Base-by-base conservation (phyloP, 1,140 invertebrate genomes). In the Lordiphosa clarofinis region DNA sequence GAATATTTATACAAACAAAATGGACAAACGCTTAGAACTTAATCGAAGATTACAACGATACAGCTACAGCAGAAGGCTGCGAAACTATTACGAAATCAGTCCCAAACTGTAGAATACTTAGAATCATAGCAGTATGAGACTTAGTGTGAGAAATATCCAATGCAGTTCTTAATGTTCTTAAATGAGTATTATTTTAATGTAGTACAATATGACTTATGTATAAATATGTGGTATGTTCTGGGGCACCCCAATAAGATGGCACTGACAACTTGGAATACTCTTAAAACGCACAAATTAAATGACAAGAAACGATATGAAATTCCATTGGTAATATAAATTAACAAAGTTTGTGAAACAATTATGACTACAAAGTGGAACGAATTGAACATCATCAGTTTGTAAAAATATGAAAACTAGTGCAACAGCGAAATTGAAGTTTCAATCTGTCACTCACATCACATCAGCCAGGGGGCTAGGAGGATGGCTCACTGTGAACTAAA, bases 381-480 rank as follows among this genome's bases (percentile, higher is more conserved):
- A 15, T 52, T 42, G 38, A 47, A 55, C 35, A 40, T 43, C 12
- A 67, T 47, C 48, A 53, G 40, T 52, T 56, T 50, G 49, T 59
- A 42, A 40, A 63, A 55, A 36, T 37, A 79, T 79, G 56, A 65
- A 65, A 76, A 57, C 39, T 59, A 71, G 49, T 52, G 69, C 37
- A 58, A 64, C 61, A 59, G 42, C 52, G 64, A 57, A 31, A 15
- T 10, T 36, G 33, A 56, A 55, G 56, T 35, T 71, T 67, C 61
- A 46, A 28, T 67, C 76, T 68, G 33, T 67, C 62, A 81, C 75
- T 81, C 75, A 81, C 75, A 71, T 82, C 66, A 74, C 67, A 73
- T 52, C 58, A 67, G 55, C 39, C 35, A 24, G 38, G 37, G 35
- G 15, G 24, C 52, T 28, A 21, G 35, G 46, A 49, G 33, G 49